Evolutionary conservation across 2,113 vertebrate species (phyloP).

Genomic region (Proterorhinus semilunaris): DNA sequence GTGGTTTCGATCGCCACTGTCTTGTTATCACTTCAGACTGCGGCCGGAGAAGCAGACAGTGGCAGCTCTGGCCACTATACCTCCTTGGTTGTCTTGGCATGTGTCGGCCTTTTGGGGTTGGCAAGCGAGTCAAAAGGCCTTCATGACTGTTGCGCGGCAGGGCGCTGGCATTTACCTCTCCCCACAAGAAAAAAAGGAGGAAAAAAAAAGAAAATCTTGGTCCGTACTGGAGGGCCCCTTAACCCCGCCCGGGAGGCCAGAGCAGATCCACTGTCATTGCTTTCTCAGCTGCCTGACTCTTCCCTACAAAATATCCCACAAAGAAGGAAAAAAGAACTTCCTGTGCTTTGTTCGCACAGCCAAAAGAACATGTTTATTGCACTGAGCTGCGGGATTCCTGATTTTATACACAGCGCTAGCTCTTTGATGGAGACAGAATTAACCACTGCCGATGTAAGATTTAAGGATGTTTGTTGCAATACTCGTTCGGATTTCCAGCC

Average conservation of each 20-base stretch:
- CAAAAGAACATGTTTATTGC: conserved; percentile 62
- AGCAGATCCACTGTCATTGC: conserved; percentile 63
- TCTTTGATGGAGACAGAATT: conserved; percentile 30
- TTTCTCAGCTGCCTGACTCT: conserved; percentile 69
- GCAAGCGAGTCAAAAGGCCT: conserved; percentile 72
- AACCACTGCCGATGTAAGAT: conserved; percentile 8
- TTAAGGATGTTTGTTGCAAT: background rate
- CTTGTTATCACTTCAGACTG: conserved; percentile 53
- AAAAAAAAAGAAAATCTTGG: conserved; percentile 21
- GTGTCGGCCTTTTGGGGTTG: conserved; percentile 54
- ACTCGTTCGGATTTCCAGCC: background rate
- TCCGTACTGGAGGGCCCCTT: conserved; percentile 55
- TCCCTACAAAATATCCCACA: conserved; percentile 58
- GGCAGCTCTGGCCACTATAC: conserved; percentile 42
- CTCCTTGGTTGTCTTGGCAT: conserved; percentile 32
- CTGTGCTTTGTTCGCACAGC: conserved; percentile 56
- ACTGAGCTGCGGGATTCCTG: conserved; percentile 44
- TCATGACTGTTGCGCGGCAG: conserved; percentile 59
- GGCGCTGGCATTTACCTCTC: conserved; percentile 72
- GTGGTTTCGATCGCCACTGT: conserved; percentile 37
- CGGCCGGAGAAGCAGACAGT: conserved; percentile 44
- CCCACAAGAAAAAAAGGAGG: background rate
- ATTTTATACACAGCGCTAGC: conserved; percentile 11
- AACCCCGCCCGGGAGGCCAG: conserved; percentile 53
- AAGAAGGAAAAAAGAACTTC: conserved; percentile 56